These are phyloP conservation scores for Ellobius talpinus DNA, from an alignment of 2,113 vertebrate species.

Conservation along the genomic window DNA sequence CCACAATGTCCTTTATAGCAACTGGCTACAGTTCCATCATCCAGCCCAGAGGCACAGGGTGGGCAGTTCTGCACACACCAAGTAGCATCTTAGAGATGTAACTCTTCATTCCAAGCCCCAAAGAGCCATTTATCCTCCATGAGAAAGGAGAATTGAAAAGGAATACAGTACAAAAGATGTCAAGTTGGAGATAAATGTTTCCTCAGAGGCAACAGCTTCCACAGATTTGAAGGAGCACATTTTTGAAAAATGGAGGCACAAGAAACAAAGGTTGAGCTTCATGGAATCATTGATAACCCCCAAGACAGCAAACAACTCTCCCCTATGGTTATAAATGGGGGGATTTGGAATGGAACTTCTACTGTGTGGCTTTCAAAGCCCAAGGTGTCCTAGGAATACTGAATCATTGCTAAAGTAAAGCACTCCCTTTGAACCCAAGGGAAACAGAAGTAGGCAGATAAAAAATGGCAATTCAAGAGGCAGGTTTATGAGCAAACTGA, in stretches of 20 bases:
- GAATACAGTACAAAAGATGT: slow-evolving; percentile 26
- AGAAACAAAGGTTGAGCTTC: slow-evolving; percentile 58
- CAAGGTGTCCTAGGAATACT: slow-evolving; percentile 62
- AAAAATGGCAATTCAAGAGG: slow-evolving; percentile 76
- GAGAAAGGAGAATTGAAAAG: slow-evolving; percentile 53
- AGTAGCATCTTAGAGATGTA: not conserved
- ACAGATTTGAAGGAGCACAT: slow-evolving; percentile 28
- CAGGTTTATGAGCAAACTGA: slow-evolving; percentile 65
- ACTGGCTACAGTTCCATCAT: not conserved
- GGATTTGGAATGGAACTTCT: slow-evolving; percentile 68
- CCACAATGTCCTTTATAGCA: not conserved
- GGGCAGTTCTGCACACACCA: not conserved
- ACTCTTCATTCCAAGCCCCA: slow-evolving; percentile 34
- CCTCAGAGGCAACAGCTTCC: slow-evolving; percentile 22
- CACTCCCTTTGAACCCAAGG: slow-evolving; percentile 64
- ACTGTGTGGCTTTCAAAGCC: slow-evolving; percentile 58
- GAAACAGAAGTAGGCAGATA: slow-evolving; percentile 77
- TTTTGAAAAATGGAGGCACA: slow-evolving; percentile 67
- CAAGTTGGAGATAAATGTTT: slow-evolving; percentile 54
- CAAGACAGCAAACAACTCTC: slow-evolving; percentile 9
- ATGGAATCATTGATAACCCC: slow-evolving; percentile 38
- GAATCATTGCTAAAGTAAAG: slow-evolving; percentile 73
- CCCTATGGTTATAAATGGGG: slow-evolving; percentile 36
- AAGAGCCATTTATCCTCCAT: slow-evolving; percentile 40
- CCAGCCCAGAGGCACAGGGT: not conserved